These are phyloP conservation scores for Trematocara unimaculatum DNA, from an alignment of 2,113 vertebrate genomes.

Conservation along the genomic window DNA sequence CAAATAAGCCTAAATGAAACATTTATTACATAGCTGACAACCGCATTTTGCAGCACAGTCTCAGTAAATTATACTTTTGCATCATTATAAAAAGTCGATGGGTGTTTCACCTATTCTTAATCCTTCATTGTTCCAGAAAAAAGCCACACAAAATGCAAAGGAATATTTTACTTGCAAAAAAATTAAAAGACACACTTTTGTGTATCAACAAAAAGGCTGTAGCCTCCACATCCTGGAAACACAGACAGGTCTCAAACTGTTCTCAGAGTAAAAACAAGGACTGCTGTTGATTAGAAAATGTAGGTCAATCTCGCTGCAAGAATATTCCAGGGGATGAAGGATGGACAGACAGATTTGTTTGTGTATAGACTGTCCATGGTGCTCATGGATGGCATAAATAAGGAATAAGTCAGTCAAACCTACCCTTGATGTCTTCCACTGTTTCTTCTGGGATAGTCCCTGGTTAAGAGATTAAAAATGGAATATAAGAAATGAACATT, in stretches of 20 bases:
- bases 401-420: not conserved
- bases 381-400: not conserved
- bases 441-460: constrained; percentile 87
- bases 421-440: constrained; percentile 98
- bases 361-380: not conserved
- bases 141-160: not conserved
- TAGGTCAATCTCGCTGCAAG: not conserved
- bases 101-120: not conserved
- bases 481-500: not conserved
- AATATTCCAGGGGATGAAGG: not conserved
- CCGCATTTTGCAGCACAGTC: not conserved
- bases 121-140: not conserved
- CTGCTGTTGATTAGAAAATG: not conserved
- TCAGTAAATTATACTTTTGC: not conserved
- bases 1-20: not conserved
- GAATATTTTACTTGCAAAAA: not conserved
- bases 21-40: not conserved
- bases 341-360: rapidly evolving
- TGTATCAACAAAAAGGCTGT: not conserved
- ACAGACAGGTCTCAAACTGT: not conserved
- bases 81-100: not conserved
- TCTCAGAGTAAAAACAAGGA: not conserved
- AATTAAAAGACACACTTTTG: not conserved
- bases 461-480: constrained; percentile 43
- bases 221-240: not conserved